phyloP scores from a whole-genome alignment of 2,797 vertebrate genomes.

The Acanthornis magna region DNA sequence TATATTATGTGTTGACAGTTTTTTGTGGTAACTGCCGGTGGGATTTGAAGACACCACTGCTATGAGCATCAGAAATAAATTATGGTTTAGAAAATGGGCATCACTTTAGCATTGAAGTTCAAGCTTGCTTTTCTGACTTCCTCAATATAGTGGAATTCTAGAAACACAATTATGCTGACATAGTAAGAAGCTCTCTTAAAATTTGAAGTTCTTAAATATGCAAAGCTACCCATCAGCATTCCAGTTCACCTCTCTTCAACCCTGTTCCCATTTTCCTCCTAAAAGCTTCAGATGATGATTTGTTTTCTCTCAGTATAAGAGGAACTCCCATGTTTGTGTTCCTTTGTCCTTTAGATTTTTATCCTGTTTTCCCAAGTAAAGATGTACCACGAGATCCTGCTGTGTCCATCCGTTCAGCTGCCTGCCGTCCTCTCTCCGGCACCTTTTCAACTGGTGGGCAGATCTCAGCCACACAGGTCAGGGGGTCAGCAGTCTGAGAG shows the following conservation, averaged over 20 bases:
- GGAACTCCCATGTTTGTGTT: not conserved
- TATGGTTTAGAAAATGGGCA: not conserved
- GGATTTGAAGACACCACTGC: not conserved
- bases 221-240: not conserved
- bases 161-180: not conserved
- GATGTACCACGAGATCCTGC: not conserved
- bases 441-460: not conserved
- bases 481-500: not conserved
- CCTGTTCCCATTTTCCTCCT: not conserved
- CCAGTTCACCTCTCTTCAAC: not conserved
- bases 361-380: not conserved
- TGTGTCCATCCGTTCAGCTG: fast-evolving
- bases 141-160: not conserved
- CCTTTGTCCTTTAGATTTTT: not conserved
- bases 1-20: not conserved
- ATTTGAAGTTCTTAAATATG: not conserved
- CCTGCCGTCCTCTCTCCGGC: not conserved
- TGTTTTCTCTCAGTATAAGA: not conserved
- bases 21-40: not conserved
- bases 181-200: not conserved
- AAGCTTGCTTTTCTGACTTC: not conserved
- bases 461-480: not conserved
- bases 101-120: not conserved
- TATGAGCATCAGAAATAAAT: not conserved
- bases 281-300: not conserved